Conservation (phyloP, 2,888 invertebrate species). For the Vanessa cardui region DNA sequence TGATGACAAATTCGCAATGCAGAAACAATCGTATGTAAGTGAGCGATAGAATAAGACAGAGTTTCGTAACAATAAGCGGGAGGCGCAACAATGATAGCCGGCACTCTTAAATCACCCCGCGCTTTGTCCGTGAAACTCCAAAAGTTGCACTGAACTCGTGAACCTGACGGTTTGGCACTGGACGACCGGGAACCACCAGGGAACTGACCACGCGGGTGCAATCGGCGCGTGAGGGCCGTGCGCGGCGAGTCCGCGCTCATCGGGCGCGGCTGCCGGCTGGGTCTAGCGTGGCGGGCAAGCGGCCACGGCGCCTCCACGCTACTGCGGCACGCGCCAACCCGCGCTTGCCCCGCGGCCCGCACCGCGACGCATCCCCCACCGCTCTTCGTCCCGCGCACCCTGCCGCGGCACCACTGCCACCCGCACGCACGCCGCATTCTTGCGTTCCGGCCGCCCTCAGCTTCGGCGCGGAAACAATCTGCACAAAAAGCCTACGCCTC, state of each 20-base stretch:
- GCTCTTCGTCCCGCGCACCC: slow-evolving; percentile 46
- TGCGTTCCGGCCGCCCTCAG: slow-evolving; percentile 63
- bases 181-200: slow-evolving; percentile 62
- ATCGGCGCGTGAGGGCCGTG: slow-evolving; percentile 54
- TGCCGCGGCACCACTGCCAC: slow-evolving; percentile 55
- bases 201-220: slow-evolving; percentile 53
- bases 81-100: slow-evolving; percentile 49
- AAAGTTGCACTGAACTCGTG: slow-evolving; percentile 47
- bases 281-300: slow-evolving; percentile 59
- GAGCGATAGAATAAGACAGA: slow-evolving; percentile 51
- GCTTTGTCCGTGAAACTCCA: slow-evolving; percentile 50
- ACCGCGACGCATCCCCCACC: slow-evolving; percentile 60
- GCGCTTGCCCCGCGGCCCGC: slow-evolving; percentile 50
- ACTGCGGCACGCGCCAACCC: slow-evolving; percentile 78
- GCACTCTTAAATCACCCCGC: slow-evolving; percentile 42
- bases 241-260: slow-evolving; percentile 53
- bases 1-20: slow-evolving; percentile 42
- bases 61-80: slow-evolving; percentile 50
- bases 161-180: slow-evolving; percentile 47
- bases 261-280: slow-evolving; percentile 57
- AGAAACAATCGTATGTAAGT: slow-evolving; percentile 45
- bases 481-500: slow-evolving; percentile 55
- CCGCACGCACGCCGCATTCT: slow-evolving; percentile 81
- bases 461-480: slow-evolving; percentile 55
- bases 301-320: slow-evolving; percentile 78